phyloP scores from a whole-genome alignment of 2,113 vertebrate genomes.

The Oreamnos americanus region DNA sequence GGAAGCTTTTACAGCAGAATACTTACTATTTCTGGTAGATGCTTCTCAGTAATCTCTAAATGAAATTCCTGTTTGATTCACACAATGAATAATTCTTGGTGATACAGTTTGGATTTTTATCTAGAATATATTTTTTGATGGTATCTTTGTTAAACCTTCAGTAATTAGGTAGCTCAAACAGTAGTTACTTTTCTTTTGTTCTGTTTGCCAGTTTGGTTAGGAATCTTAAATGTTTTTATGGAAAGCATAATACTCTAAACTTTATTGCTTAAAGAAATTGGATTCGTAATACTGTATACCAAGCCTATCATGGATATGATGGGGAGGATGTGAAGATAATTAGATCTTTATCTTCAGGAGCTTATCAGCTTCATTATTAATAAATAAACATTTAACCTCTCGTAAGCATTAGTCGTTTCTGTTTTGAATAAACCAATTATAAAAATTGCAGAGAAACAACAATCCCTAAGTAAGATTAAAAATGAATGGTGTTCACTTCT shows the following conservation, averaged over 20 bases:
- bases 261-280: conserved; percentile 13
- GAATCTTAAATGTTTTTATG: conserved; percentile 7
- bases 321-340: not conserved
- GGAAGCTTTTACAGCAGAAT: not conserved
- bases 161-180: not conserved
- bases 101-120: not conserved
- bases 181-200: not conserved
- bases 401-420: conserved; percentile 55
- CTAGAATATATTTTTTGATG: not conserved
- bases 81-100: not conserved
- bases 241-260: not conserved
- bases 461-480: conserved; percentile 66
- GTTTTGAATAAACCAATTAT: conserved; percentile 70
- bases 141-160: not conserved
- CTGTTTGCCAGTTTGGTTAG: not conserved
- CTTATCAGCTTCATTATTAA: not conserved
- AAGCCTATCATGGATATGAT: not conserved
- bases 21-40: not conserved
- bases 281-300: not conserved
- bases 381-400: not conserved
- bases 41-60: not conserved
- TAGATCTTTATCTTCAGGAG: not conserved
- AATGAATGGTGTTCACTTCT: conserved; percentile 72
- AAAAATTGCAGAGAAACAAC: conserved; percentile 63
- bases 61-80: not conserved